Evolutionary conservation across 2,888 invertebrate species (phyloP).

Genomic region (Scaptomyza polygonia): DNA sequence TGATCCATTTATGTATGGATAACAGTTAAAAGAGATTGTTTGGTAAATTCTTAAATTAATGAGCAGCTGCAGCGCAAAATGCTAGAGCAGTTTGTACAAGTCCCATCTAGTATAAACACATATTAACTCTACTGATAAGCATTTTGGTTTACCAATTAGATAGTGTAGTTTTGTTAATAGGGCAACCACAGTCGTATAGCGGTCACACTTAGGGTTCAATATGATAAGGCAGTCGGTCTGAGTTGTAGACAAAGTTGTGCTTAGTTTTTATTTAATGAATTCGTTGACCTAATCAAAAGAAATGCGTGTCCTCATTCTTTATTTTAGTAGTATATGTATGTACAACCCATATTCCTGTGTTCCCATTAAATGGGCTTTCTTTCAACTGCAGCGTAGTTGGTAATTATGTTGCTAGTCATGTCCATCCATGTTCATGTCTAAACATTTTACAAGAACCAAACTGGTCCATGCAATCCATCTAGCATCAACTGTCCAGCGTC

Average conservation of each 20-base stretch:
- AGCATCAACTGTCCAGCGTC: slow-evolving; percentile 28
- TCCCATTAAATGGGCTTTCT: not conserved
- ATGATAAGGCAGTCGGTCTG: slow-evolving; percentile 30
- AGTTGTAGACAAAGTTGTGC: slow-evolving; percentile 47
- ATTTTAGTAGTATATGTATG: not conserved
- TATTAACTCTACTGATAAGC: slow-evolving; percentile 43
- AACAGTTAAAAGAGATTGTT: slow-evolving; percentile 47
- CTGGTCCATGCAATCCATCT: slow-evolving; percentile 51
- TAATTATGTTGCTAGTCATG: slow-evolving; percentile 43
- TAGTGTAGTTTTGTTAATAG: slow-evolving; percentile 23
- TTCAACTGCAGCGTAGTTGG: slow-evolving; percentile 8
- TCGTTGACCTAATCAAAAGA: slow-evolving; percentile 13
- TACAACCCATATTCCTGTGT: not conserved
- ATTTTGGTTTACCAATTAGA: slow-evolving; percentile 27
- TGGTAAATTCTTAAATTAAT: not conserved
- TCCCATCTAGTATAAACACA: not conserved
- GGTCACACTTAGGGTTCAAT: slow-evolving; percentile 36
- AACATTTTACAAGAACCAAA: slow-evolving; percentile 18
- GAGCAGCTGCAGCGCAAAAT: not conserved
- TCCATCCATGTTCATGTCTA: slow-evolving; percentile 39
- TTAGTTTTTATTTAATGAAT: slow-evolving; percentile 62
- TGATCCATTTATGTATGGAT: slow-evolving; percentile 21
- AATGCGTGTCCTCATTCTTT: slow-evolving; percentile 11
- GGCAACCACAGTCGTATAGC: slow-evolving; percentile 32
- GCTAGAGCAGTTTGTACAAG: slow-evolving; percentile 16